Base-by-base conservation (phyloP, 2,888 invertebrate species). In the Diaprepes abbreviatus region DNA sequence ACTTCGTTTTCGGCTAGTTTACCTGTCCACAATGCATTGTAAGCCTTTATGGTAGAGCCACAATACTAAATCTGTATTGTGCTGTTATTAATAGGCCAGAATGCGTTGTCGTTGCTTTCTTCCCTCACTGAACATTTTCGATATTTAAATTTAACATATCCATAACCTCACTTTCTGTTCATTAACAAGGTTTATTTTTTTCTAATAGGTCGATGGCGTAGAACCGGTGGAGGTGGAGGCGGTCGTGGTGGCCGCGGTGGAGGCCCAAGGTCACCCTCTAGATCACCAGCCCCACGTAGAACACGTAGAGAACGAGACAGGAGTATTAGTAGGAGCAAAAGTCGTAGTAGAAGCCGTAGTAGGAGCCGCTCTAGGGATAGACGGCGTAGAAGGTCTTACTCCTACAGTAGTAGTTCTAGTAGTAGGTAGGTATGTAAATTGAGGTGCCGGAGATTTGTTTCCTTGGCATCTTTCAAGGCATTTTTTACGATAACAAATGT, bases 201-300 rank as follows among this genome's bases (percentile, higher is more conserved):
- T 72, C 66, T 65, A 14, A 16, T 35, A 71, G 71, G 71, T 64
- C 63, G 71, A 10, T 71, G 71, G 71, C 63, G 71, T 3, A 59
- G 59, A 64, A 48, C 40, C 10, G 64, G 64, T 9, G 40, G 45
- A n/a, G 40, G 54, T 73, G 79, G 83, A 5, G 31, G 1, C 0
- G 31, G 14, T 14, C 48, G 48, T 2, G 78, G 85, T 76, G 74
- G 85, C 75, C 75, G 76, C 79, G 78, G 77, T 74, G 82, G 75
- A 77, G 48, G 68, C 10, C 68, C 71, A 10, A 75, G 79, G 14
- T 80, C 82, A 7, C 73, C 73, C 12, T 82, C 83, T 1, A 75
- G 81, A 50, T 82, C 82, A 10, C 76, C 81, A 45, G 79, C 78
- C 5, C 74, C 79, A 10, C 66, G 70, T 12, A 62, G 66, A 38